phyloP scores from a whole-genome alignment of 2,888 invertebrate species.

The Nematopogon swammerdamellus region DNA sequence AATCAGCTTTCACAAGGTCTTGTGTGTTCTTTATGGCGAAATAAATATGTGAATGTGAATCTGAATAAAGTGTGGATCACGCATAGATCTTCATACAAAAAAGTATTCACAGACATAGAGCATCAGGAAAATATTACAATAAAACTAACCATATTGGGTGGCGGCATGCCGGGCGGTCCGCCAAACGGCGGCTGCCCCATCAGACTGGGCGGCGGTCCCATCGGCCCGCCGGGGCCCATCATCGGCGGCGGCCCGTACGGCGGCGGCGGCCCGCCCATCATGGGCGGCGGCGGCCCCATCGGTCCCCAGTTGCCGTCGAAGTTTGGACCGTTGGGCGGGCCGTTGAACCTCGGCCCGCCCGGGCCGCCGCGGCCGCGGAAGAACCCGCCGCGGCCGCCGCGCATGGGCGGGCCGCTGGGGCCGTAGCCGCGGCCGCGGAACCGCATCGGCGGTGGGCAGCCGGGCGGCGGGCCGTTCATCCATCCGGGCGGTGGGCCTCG shows the following conservation, averaged over 20 bases:
- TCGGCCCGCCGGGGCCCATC: slow-evolving; percentile 58
- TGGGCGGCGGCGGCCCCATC: slow-evolving; percentile 55
- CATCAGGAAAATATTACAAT: background rate
- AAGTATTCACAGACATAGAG: too few relatives aligned
- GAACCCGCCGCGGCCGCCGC: slow-evolving; percentile 46
- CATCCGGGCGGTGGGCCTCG: slow-evolving; percentile 36
- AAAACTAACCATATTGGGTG: slow-evolving; percentile 57
- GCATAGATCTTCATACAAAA: too few relatives aligned
- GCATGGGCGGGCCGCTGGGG: slow-evolving; percentile 53
- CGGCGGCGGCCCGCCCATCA: slow-evolving; percentile 45
- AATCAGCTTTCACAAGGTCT: too few relatives aligned
- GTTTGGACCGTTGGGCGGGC: slow-evolving; percentile 46
- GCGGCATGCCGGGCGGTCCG: slow-evolving; percentile 47
- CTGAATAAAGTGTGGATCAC: too few relatives aligned
- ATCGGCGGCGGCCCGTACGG: slow-evolving; percentile 51
- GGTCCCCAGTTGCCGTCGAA: slow-evolving; percentile 68
- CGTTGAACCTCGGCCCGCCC: slow-evolving; percentile 43
- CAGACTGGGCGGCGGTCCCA: slow-evolving; percentile 55
- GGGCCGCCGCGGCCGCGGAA: slow-evolving; percentile 48
- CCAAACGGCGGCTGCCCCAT: slow-evolving; percentile 56
- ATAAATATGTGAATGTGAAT: too few relatives aligned
- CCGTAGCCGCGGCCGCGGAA: slow-evolving; percentile 68
- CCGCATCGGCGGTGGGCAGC: slow-evolving; percentile 54
- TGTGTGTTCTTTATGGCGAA: too few relatives aligned
- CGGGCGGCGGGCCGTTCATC: slow-evolving; percentile 47